Base-by-base conservation (phyloP, 2,888 invertebrate species). In the Ophonus ardosiacus region DNA sequence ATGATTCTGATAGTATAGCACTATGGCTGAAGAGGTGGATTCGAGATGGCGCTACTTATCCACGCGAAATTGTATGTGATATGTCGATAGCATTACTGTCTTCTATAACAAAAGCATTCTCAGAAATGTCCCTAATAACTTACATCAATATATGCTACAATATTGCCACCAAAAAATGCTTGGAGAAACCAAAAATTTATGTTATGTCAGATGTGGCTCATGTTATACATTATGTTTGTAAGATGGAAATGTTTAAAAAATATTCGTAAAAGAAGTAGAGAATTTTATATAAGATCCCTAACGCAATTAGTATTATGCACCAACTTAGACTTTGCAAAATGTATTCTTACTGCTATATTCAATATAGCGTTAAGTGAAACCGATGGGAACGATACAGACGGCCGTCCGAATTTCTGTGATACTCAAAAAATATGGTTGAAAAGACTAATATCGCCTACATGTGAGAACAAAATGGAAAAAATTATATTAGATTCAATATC, bases 181-280 rank as follows among this genome's bases (percentile, higher is more conserved):
- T 13, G 13, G 4, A n/a, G 13, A 57, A 13, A 57, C 56, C 56
- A 15, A 57, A 57, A 57, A 57, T 57, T 57, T 57, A n/a, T 57
- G 13, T 57, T 7, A 10, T 6, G 13, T 57, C 56, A 5, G 56
- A 57, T 13, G 13, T 57, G 4, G 56, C 56, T 13, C 56, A 57
- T 15, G 56, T 57, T 57, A 57, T 57, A 10, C 10, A 57, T n/a
- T n/a, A 57, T 57, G 6, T 10, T 57, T 57, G 10, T 57, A 57
- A 15, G 56, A 57, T 57, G 56, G 56, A 57, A 57, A 57, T 57
- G 56, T 57, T 57, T 57, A n/a, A 57, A 57, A 57, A 57, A 13
- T 13, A 15, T 3, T 4, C n/a, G 7, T 57, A 57, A 57, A 15
- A 6, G 56, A 7, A 57, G 7, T 57, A 57, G 15, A 57, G 10